Evolutionary conservation across 2,113 vertebrate species (phyloP).

Genomic region (Sigmodon hispidus): DNA sequence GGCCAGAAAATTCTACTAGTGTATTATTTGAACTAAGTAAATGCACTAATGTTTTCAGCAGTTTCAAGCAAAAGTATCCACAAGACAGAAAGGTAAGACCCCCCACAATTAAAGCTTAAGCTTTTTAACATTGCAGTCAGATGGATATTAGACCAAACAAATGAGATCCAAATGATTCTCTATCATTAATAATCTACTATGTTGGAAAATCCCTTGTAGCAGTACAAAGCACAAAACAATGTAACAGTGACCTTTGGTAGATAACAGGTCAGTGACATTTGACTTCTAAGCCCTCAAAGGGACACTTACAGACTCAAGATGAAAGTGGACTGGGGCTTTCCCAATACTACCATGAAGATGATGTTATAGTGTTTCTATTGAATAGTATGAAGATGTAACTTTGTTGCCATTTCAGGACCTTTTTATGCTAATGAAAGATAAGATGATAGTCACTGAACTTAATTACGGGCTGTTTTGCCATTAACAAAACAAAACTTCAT

Average conservation of each 20-base stretch:
- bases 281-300: not conserved
- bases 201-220: not conserved
- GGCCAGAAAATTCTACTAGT: not conserved
- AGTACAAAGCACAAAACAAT: not conserved
- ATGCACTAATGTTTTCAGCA: not conserved
- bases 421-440: conserved; percentile 27
- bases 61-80: conserved; percentile 62
- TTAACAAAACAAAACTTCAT: not conserved
- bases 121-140: conserved; percentile 67
- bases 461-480: not conserved
- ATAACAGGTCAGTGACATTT: not conserved
- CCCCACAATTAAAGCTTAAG: conserved; percentile 86
- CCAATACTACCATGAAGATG: not conserved
- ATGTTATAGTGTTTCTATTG: not conserved
- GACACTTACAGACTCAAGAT: not conserved
- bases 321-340: not conserved
- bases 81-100: conserved; percentile 83
- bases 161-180: conserved; percentile 40
- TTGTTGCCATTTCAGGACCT: conserved; percentile 11
- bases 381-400: conserved; percentile 1
- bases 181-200: not conserved
- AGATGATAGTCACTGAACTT: not conserved
- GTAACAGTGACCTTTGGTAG: not conserved
- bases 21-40: not conserved
- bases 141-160: conserved; percentile 43